These are phyloP conservation scores for Gymnosoma rotundatum DNA, from an alignment of 2,888 invertebrate genomes.

Conservation along the genomic window DNA sequence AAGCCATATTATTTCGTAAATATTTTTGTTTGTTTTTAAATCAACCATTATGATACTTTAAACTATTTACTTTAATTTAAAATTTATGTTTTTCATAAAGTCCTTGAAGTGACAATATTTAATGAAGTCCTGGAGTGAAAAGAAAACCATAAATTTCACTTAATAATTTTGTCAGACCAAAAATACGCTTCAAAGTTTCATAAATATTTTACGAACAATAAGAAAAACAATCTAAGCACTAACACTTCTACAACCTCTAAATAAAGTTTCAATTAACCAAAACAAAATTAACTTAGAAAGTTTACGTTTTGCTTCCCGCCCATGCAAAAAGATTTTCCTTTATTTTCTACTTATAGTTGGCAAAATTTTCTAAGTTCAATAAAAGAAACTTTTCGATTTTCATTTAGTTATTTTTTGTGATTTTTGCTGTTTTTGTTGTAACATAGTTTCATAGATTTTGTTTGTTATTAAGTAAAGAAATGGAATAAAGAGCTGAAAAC, in stretches of 20 bases:
- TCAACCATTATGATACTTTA: too few relatives aligned
- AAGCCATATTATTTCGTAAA: too few relatives aligned
- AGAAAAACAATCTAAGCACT: neutral
- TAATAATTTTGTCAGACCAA: neutral
- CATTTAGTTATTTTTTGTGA: slow-evolving; percentile 24
- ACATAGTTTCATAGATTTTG: neutral
- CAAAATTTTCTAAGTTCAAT: slow-evolving; percentile 42
- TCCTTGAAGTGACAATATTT: neutral
- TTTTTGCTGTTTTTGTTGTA: slow-evolving; percentile 8
- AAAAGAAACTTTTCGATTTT: slow-evolving; percentile 57
- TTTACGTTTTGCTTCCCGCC: neutral
- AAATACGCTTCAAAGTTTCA: neutral
- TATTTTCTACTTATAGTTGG: neutral
- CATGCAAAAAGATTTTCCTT: slow-evolving; percentile 13
- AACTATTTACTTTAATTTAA: too few relatives aligned
- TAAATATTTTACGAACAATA: neutral
- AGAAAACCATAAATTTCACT: slow-evolving; percentile 25
- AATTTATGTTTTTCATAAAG: neutral
- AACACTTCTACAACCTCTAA: neutral
- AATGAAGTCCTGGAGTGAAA: slow-evolving; percentile 2
- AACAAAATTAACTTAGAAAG: slow-evolving; percentile 56
- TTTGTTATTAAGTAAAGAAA: neutral
- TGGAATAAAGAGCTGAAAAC: slow-evolving; percentile 31
- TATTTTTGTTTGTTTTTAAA: too few relatives aligned
- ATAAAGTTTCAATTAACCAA: slow-evolving; percentile 48